Conservation (phyloP, 1,140 invertebrate species). For the Caenorhabditis elegans region DNA sequence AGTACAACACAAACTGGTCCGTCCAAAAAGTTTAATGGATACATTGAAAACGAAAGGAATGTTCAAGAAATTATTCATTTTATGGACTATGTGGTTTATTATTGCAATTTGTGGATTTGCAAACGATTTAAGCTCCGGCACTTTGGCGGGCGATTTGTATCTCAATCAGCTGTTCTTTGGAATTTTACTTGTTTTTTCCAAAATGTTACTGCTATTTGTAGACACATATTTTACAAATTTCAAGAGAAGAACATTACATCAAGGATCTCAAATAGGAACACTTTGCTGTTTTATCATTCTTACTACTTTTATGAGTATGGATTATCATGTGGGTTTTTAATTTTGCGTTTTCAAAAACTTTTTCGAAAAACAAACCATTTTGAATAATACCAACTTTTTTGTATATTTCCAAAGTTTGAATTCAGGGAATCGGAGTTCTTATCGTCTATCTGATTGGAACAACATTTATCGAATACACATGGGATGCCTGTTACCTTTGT, state of each 20-base stretch:
- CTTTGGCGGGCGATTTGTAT: constrained; percentile 58
- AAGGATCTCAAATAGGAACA: constrained; percentile 56
- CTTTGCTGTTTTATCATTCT: constrained; percentile 59
- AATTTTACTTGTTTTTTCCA: constrained; percentile 61
- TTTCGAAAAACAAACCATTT: too few species aligned
- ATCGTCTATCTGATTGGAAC: constrained; percentile 57
- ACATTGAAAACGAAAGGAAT: constrained; percentile 30
- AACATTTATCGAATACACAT: constrained; percentile 63
- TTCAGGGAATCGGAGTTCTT: constrained; percentile 54
- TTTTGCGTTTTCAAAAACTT: too few species aligned
- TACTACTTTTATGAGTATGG: constrained; percentile 46
- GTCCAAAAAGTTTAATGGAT: not conserved
- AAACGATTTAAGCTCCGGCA: constrained; percentile 62
- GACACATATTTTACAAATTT: constrained; percentile 51
- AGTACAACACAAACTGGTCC: constrained; percentile 42
- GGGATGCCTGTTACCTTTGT: constrained; percentile 64
- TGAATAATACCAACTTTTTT: too few species aligned
- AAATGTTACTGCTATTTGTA: constrained; percentile 50
- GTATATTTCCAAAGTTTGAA: too few species aligned
- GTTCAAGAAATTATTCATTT: constrained; percentile 35
- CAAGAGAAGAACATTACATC: constrained; percentile 58
- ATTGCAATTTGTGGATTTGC: constrained; percentile 62
- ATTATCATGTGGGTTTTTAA: constrained; percentile 51
- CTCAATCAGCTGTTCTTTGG: constrained; percentile 62
- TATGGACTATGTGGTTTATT: constrained; percentile 58